Evolutionary conservation across 2,797 vertebrate genomes (phyloP).

Genomic region (Phataginus tetradactyla): DNA sequence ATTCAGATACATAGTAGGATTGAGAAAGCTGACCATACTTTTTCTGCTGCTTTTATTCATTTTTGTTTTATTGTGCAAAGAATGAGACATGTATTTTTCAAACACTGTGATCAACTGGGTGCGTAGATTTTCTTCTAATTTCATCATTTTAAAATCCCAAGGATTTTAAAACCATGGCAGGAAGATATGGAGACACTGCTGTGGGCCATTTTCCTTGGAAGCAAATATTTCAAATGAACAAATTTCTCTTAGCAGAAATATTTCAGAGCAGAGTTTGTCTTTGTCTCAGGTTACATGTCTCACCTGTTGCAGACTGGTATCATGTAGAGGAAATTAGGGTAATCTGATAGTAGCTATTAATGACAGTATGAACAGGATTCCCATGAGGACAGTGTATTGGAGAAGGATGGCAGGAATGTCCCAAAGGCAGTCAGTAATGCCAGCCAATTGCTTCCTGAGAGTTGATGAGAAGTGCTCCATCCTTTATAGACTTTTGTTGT

Average conservation of each 20-base stretch:
- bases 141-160: background rate
- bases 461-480: conserved; percentile 38
- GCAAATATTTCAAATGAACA: conserved; percentile 61
- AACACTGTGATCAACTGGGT: background rate
- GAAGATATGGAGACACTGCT: conserved; percentile 23
- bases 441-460: conserved; percentile 52
- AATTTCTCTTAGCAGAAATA: conserved; percentile 56
- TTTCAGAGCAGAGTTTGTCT: conserved; percentile 64
- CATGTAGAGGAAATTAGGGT: too few species aligned
- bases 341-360: too few species aligned
- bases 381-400: too few species aligned
- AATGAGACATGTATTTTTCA: background rate
- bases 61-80: background rate
- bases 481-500: conserved; percentile 63
- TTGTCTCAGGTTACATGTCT: conserved; percentile 65
- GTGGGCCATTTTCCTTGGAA: background rate
- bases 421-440: too few species aligned
- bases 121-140: conserved; percentile 19
- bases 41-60: background rate
- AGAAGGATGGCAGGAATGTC: too few species aligned
- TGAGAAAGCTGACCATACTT: background rate
- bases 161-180: background rate
- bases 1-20: background rate
- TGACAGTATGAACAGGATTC: too few species aligned
- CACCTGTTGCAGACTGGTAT: background rate